These are phyloP conservation scores for Drosophila arizonae DNA, from an alignment of 1,140 invertebrate species.

Conservation along the genomic window DNA sequence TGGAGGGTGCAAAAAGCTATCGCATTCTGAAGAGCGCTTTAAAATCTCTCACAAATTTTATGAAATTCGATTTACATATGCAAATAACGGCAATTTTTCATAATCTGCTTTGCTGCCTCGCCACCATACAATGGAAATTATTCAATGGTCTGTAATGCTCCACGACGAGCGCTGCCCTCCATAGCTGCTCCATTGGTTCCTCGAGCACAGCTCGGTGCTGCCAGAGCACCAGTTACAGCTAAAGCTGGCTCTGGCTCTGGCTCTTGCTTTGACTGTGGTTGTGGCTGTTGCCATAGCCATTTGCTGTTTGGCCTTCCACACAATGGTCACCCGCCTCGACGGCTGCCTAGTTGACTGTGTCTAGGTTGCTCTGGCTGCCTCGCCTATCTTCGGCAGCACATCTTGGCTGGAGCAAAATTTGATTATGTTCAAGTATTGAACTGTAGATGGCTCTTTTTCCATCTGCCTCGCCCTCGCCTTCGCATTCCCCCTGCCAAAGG, in stretches of 20 bases:
- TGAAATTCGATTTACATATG: constrained; percentile 83
- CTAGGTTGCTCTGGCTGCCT: constrained; percentile 46
- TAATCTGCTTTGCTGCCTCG: constrained; percentile 74
- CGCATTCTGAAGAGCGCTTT: constrained; percentile 44
- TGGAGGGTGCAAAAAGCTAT: constrained; percentile 19
- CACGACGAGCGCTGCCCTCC: constrained; percentile 50
- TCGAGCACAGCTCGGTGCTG: constrained; percentile 63
- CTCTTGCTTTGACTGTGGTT: not conserved
- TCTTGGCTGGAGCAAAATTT: constrained; percentile 69
- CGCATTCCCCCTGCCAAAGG: not conserved
- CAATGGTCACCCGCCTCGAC: constrained; percentile 72
- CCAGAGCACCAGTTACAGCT: not conserved
- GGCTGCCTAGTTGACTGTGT: constrained; percentile 79
- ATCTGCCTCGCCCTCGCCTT: no score
- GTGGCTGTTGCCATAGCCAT: constrained; percentile 24
- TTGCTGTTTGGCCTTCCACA: constrained; percentile 51
- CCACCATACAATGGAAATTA: constrained; percentile 78
- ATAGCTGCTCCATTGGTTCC: constrained; percentile 70
- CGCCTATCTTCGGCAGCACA: constrained; percentile 64
- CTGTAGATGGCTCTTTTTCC: constrained; percentile 64
- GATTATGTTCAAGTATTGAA: constrained; percentile 80
- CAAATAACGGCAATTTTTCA: constrained; percentile 82
- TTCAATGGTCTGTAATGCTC: constrained; percentile 82
- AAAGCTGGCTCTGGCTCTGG: no score
- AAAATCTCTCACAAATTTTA: constrained; percentile 80